Conservation (phyloP, 2,888 invertebrate species). For the Pheosia tremula region DNA sequence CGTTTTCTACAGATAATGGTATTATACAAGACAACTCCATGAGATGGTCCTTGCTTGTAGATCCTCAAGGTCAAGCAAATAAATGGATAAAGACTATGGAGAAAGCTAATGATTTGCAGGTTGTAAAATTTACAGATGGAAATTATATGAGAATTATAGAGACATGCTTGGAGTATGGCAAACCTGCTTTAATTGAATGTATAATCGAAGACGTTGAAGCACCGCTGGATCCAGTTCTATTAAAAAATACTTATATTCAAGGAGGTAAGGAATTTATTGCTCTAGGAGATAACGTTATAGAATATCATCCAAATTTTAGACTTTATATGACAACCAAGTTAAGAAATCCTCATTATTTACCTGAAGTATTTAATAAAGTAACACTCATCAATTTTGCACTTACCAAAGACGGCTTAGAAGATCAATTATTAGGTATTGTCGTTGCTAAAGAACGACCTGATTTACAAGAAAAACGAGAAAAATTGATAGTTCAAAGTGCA, state of each 20-base stretch:
- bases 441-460: slow-evolving; percentile 94
- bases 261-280: slow-evolving; percentile 90
- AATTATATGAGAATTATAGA: slow-evolving; percentile 91
- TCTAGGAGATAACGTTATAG: slow-evolving; percentile 91
- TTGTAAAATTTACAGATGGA: slow-evolving; percentile 89
- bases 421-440: slow-evolving; percentile 93
- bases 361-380: slow-evolving; percentile 93
- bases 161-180: slow-evolving; percentile 89
- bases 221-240: slow-evolving; percentile 90
- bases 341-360: slow-evolving; percentile 93
- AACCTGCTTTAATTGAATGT: slow-evolving; percentile 91
- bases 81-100: slow-evolving; percentile 95
- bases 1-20: slow-evolving; percentile 93
- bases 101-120: slow-evolving; percentile 87
- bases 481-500: slow-evolving; percentile 90
- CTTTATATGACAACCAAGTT: slow-evolving; percentile 93
- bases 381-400: slow-evolving; percentile 93
- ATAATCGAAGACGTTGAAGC: slow-evolving; percentile 91
- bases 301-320: slow-evolving; percentile 90
- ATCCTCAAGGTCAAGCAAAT: slow-evolving; percentile 94
- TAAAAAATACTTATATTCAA: slow-evolving; percentile 90
- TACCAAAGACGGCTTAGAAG: slow-evolving; percentile 92
- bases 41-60: slow-evolving; percentile 92
- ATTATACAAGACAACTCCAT: slow-evolving; percentile 92
- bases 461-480: slow-evolving; percentile 91